phyloP scores from a whole-genome alignment of 2,888 invertebrate species.

The Cataglyphis cursor region DNA sequence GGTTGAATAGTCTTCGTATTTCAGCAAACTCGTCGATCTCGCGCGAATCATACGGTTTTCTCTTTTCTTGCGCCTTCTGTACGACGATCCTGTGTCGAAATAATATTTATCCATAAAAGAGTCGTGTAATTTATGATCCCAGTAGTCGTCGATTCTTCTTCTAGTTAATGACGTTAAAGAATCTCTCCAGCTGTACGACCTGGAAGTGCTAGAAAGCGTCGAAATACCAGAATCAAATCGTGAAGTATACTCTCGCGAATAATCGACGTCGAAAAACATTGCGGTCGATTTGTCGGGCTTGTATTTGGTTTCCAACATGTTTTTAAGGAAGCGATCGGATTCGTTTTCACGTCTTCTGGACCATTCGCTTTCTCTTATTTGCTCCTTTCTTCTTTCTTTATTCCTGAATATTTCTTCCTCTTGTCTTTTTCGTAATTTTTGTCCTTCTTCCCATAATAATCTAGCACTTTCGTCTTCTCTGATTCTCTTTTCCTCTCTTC shows the following conservation, averaged over 20 bases:
- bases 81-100: conserved; percentile 64
- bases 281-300: conserved; percentile 24
- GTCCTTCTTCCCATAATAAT: conserved; percentile 65
- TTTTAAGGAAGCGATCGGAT: conserved; percentile 66
- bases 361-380: conserved; percentile 62
- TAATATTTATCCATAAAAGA: conserved; percentile 67
- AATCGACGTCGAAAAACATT: conserved; percentile 61
- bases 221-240: conserved; percentile 62
- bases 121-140: conserved; percentile 69
- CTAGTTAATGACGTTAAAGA: conserved; percentile 62
- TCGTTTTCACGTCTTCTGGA: conserved; percentile 71
- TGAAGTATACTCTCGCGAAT: conserved; percentile 54
- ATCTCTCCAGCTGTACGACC: conserved; percentile 73
- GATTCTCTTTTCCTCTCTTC: conserved; percentile 71
- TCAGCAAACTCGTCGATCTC: conserved; percentile 69
- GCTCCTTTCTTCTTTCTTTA: conserved; percentile 83
- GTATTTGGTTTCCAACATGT: conserved; percentile 46
- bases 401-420: conserved; percentile 81
- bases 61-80: conserved; percentile 67
- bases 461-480: conserved; percentile 72
- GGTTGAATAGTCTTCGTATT: conserved; percentile 74
- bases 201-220: conserved; percentile 62
- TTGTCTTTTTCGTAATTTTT: conserved; percentile 60
- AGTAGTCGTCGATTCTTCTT: conserved; percentile 65
- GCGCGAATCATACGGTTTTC: conserved; percentile 68